Evolutionary conservation across 2,888 invertebrate species (phyloP).

Genomic region (Spodoptera picta): DNA sequence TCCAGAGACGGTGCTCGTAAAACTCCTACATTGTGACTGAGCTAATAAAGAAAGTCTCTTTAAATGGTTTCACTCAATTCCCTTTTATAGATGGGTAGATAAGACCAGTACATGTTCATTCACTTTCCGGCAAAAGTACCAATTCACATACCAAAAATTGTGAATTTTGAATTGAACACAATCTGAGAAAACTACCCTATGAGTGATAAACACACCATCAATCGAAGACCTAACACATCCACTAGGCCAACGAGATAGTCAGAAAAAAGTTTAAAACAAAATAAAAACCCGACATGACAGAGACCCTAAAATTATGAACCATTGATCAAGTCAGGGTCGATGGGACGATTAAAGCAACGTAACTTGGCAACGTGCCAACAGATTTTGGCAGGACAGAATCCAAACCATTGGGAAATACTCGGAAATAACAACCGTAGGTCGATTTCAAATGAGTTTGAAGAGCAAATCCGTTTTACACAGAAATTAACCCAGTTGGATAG

Average conservation of each 20-base stretch:
- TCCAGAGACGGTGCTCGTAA: too few relatives aligned
- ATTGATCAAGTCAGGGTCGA: constrained; percentile 44
- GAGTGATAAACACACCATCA: neutral
- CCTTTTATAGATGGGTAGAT: too few relatives aligned
- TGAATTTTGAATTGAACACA: too few relatives aligned
- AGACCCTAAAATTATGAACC: constrained; percentile 19
- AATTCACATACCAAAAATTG: too few relatives aligned
- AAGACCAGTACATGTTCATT: neutral
- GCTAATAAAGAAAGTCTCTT: too few relatives aligned
- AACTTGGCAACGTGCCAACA: constrained; percentile 41
- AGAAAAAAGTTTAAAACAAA: neutral
- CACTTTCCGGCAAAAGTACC: neutral
- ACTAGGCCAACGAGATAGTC: too few relatives aligned
- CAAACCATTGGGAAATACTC: constrained; percentile 10
- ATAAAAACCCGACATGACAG: neutral
- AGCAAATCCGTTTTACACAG: constrained; percentile 20
- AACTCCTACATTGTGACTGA: too few relatives aligned
- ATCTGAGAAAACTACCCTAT: too few relatives aligned
- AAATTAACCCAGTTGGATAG: constrained; percentile 19
- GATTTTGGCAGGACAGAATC: constrained; percentile 32
- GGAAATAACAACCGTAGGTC: constrained; percentile 21
- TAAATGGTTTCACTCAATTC: too few relatives aligned
- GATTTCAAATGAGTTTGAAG: constrained; percentile 21
- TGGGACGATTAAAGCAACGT: constrained; percentile 29
- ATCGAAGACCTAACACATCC: neutral